Conservation (phyloP, 2,888 invertebrate species). For the Silvanus unidentatus region DNA sequence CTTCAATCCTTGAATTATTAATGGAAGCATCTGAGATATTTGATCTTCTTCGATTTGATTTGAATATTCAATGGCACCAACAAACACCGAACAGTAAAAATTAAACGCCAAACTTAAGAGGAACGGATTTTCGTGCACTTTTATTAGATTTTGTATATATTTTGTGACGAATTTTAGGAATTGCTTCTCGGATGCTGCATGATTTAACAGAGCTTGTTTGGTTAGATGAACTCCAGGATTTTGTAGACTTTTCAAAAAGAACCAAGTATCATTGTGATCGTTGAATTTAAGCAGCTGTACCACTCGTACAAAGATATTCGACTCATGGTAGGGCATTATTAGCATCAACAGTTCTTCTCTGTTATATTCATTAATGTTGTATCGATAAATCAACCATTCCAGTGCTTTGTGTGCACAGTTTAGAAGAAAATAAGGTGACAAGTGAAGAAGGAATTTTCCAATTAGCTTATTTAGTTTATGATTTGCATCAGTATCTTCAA, state of each 20-base stretch:
- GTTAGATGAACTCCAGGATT: slow-evolving; percentile 69
- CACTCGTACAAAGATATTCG: slow-evolving; percentile 77
- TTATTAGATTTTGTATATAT: slow-evolving; percentile 53
- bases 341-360: slow-evolving; percentile 71
- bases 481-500: slow-evolving; percentile 71
- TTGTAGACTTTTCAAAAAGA: slow-evolving; percentile 69
- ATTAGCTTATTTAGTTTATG: slow-evolving; percentile 68
- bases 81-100: slow-evolving; percentile 71
- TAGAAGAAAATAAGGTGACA: slow-evolving; percentile 86
- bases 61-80: slow-evolving; percentile 62
- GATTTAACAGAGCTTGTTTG: slow-evolving; percentile 66
- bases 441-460: slow-evolving; percentile 67
- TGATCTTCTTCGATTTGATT: slow-evolving; percentile 53
- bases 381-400: slow-evolving; percentile 92
- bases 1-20: slow-evolving; percentile 64
- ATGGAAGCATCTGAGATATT: slow-evolving; percentile 63
- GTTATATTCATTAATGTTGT: slow-evolving; percentile 84
- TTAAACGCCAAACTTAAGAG: slow-evolving; percentile 67
- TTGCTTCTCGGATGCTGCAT: slow-evolving; percentile 58
- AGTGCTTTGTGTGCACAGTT: slow-evolving; percentile 82
- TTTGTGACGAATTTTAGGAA: slow-evolving; percentile 61
- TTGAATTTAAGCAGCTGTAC: slow-evolving; percentile 70
- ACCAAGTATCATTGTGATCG: slow-evolving; percentile 59
- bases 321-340: slow-evolving; percentile 89
- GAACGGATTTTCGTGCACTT: slow-evolving; percentile 55